Conservation (phyloP, 2,113 vertebrate genomes). For the Tylochromis polylepis region DNA sequence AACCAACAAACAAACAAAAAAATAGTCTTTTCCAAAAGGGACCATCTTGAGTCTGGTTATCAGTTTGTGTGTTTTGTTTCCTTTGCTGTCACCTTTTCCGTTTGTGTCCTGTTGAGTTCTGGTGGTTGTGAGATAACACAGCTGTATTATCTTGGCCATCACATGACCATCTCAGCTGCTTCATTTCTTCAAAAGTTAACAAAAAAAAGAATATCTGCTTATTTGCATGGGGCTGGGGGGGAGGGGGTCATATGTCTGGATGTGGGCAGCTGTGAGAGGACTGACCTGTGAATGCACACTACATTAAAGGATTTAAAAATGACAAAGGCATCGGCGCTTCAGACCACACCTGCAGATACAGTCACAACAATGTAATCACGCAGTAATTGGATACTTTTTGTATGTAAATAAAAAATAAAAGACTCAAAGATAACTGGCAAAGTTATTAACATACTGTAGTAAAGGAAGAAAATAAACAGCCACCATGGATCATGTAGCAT, state of each 20-base stretch:
- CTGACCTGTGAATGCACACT: conserved; percentile 58
- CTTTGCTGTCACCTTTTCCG: neutral
- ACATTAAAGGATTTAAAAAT: conserved; percentile 15
- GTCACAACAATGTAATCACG: conserved; percentile 41
- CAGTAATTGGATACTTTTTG: conserved; percentile 59
- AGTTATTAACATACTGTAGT: conserved; percentile 58
- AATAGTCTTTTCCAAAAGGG: conserved; percentile 39
- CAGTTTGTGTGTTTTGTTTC: conserved; percentile 18
- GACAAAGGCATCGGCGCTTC: conserved; percentile 23
- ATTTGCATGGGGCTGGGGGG: conserved; percentile 9
- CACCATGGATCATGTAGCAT: conserved; percentile 56
- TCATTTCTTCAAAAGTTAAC: neutral
- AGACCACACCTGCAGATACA: conserved; percentile 28
- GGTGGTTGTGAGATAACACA: conserved; percentile 22
- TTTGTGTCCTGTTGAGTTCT: neutral
- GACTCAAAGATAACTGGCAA: conserved; percentile 27
- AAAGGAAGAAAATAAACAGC: conserved; percentile 33
- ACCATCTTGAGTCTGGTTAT: conserved; percentile 43
- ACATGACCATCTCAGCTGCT: neutral
- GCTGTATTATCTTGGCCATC: conserved; percentile 23
- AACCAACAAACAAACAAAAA: neutral
- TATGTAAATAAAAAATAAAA: conserved; percentile 47
- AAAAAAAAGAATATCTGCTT: neutral
- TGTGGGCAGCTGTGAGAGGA: conserved; percentile 1
- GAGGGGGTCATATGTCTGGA: neutral